A percentile compares a stretch with the other conserved stretches of the same genome.
phyloP scores from a whole-genome alignment of 1,140 invertebrate species.

The Rhopalosiphum padi region DNA sequence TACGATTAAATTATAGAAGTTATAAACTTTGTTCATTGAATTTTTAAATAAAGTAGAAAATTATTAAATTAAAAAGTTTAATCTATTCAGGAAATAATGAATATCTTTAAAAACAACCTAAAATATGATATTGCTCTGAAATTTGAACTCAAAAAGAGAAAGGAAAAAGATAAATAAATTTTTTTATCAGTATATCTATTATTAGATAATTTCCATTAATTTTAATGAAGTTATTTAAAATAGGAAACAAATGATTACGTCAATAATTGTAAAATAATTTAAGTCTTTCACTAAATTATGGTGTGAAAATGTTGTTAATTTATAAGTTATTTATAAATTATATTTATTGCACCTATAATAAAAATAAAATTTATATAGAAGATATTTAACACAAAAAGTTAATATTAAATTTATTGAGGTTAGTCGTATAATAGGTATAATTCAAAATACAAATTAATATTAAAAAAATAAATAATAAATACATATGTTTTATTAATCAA shows the following conservation, averaged over 20 bases:
- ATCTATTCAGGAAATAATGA: neutral
- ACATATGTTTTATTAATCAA: no score
- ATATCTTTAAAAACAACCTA: neutral
- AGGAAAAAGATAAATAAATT: neutral
- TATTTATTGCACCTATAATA: neutral
- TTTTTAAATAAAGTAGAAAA: neutral
- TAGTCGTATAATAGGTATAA: neutral
- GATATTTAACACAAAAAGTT: neutral
- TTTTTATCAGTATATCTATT: neutral
- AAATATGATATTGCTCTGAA: neutral
- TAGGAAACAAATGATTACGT: neutral
- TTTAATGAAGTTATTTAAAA: neutral
- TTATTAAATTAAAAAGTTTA: neutral
- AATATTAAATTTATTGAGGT: neutral
- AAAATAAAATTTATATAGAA: neutral
- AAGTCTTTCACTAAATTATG: neutral
- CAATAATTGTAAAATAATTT: neutral
- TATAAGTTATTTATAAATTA: neutral
- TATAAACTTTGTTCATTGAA: neutral
- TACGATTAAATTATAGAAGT: neutral
- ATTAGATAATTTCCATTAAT: neutral
- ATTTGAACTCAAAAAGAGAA: neutral
- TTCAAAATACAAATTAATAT: neutral
- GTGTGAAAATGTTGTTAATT: neutral
- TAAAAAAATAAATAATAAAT: no score